Evolutionary conservation across 2,888 invertebrate genomes (phyloP), one percentile per base, ranked within the genome.

Genomic region (Pollenia amentaria): DNA sequence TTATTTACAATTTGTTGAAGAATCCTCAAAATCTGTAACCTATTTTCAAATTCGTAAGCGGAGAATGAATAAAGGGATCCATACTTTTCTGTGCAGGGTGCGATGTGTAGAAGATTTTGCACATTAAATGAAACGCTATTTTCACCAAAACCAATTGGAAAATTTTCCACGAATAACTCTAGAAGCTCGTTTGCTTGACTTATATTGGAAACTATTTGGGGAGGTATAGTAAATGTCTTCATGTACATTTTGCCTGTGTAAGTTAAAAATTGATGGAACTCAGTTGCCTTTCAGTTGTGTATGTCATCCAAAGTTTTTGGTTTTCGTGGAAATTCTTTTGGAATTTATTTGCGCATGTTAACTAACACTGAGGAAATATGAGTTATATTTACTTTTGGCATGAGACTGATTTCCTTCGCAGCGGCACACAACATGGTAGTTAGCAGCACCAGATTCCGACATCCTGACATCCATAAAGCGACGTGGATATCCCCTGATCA

Each of bases 221-320:
- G 70, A 42, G 79, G 57, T 72, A 12, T 82, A 82, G 42, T 51
- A 80, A 53, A 72, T 80, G 53, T 80, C 65, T 29, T 80, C 44
- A 44, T 80, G 46, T n/a, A 80, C 72, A 80, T 80, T 72, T 51
- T 55, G 46, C 78, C 78, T n/a, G 78, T 69, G 55, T 78, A 78
- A 2, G 69, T 69, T 38, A 69, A 67, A 57, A 78, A 78, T 46
- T 78, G 69, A 40, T 51, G 67, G 67, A 76, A 76, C 46, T 75
- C 75, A 62, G 62, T 75, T 16, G 75, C 60, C 38, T 75, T 75
- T 62, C 75, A 60, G 21, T 62, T 21, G 29, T 70, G 55, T 38
- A 55, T 69, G 48, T 69, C 69, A 48, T 69, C 51, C 38, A 67
- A 67, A 46, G 67, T 48, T 51, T 11, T 67, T 14, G 67, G 46